Percentiles rank a stretch among this genome's conserved stretches.
phyloP scores from a whole-genome alignment of 2,113 vertebrate species.

The Aphyosemion australe region DNA sequence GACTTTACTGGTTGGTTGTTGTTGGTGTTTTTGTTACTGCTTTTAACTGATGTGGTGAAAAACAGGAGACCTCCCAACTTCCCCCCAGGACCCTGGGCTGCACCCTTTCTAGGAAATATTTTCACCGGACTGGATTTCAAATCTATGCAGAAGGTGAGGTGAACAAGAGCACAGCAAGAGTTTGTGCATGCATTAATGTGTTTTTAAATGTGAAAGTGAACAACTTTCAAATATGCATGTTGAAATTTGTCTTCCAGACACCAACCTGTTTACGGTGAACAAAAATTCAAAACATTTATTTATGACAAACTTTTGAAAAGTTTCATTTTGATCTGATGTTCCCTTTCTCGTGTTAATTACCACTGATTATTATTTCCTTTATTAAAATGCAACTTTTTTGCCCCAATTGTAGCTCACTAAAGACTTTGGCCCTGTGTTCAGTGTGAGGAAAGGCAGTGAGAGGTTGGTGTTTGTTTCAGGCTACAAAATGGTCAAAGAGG shows the following conservation, averaged over 20 bases:
- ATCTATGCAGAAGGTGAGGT: conserved; percentile 66
- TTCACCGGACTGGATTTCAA: conserved; percentile 49
- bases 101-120: conserved; percentile 75
- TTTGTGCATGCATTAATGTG: not conserved
- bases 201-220: not conserved
- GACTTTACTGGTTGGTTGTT: conserved; percentile 67
- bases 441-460: conserved; percentile 36
- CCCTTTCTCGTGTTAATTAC: no score
- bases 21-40: conserved; percentile 65
- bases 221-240: no score
- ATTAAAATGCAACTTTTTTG: not conserved
- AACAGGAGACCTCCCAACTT: conserved; percentile 68
- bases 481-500: conserved; percentile 82
- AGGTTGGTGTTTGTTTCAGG: conserved; percentile 73
- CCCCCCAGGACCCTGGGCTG: conserved; percentile 75
- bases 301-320: no score
- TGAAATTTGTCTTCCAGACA: not conserved
- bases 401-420: conserved; percentile 66
- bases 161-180: not conserved
- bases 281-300: no score
- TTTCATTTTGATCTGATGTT: no score
- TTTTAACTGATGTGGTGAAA: conserved; percentile 72
- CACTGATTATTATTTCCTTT: not conserved
- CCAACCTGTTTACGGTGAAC: not conserved
- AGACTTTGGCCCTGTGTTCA: conserved; percentile 79